These are phyloP conservation scores for Microcebus lehilahytsara DNA, from an alignment of 2,113 vertebrate genomes.

Conservation along the genomic window DNA sequence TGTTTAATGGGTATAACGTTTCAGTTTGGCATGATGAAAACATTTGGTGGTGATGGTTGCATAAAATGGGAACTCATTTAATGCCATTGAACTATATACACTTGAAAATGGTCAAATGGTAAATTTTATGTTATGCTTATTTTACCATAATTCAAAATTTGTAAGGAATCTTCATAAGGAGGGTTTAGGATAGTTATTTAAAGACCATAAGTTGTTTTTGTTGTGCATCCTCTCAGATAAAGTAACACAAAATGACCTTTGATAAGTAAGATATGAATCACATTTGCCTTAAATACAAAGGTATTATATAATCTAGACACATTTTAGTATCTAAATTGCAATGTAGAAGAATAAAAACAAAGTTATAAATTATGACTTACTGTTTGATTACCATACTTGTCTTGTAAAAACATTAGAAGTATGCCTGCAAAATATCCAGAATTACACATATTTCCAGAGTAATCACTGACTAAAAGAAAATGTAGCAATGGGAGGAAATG, in stretches of 20 bases:
- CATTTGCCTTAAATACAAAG: not conserved
- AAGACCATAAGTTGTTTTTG: not conserved
- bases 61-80: not conserved
- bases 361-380: not conserved
- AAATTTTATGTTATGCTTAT: not conserved
- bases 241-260: not conserved
- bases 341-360: not conserved
- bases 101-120: not conserved
- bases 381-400: not conserved
- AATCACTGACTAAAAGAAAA: not conserved
- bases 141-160: not conserved
- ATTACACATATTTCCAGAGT: not conserved
- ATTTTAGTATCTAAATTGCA: not conserved
- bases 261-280: not conserved
- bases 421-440: not conserved
- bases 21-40: not conserved
- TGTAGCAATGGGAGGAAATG: not conserved
- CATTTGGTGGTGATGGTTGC: not conserved
- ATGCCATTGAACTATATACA: not conserved
- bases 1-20: not conserved
- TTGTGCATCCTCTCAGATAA: not conserved
- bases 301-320: not conserved
- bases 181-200: not conserved
- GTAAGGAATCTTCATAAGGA: not conserved
- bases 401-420: not conserved